phyloP scores from a whole-genome alignment of 1,140 invertebrate genomes.

The Palaemon carinicauda region DNA sequence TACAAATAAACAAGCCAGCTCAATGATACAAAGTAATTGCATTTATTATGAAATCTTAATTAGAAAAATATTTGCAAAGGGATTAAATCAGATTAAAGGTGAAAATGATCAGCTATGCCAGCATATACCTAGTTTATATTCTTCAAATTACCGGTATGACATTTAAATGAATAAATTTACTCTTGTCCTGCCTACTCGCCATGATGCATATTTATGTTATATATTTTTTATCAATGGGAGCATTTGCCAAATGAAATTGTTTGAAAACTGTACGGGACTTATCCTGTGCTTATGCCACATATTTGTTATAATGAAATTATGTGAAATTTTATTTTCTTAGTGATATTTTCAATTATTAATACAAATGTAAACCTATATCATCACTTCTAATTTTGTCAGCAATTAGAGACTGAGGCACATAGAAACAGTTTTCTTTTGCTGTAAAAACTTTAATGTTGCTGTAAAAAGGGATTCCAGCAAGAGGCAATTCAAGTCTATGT shows the following conservation, averaged over 20 bases:
- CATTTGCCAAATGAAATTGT: slow-evolving; percentile 27
- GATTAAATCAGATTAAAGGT: too few species aligned
- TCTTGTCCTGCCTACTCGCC: slow-evolving; percentile 38
- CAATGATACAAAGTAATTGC: too few species aligned
- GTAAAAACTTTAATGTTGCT: neutral
- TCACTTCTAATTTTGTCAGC: slow-evolving; percentile 18
- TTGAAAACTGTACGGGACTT: neutral
- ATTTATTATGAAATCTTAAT: too few species aligned
- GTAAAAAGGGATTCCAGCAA: neutral
- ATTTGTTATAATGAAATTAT: slow-evolving; percentile 48
- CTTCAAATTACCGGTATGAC: too few species aligned
- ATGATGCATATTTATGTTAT: slow-evolving; percentile 44
- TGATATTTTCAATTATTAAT: slow-evolving; percentile 40
- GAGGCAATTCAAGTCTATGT: neutral
- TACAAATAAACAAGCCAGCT: too few species aligned
- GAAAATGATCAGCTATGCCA: too few species aligned
- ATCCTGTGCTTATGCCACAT: slow-evolving; percentile 28
- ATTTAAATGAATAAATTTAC: neutral
- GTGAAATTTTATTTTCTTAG: slow-evolving; percentile 57
- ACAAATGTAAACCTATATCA: slow-evolving; percentile 29
- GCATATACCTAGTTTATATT: too few species aligned
- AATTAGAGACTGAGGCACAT: slow-evolving; percentile 27
- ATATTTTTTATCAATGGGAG: slow-evolving; percentile 41
- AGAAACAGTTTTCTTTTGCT: neutral
- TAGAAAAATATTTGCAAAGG: too few species aligned